Base-by-base conservation (phyloP, 23 tunicate genomes). In the Oikopleura dioica region DNA sequence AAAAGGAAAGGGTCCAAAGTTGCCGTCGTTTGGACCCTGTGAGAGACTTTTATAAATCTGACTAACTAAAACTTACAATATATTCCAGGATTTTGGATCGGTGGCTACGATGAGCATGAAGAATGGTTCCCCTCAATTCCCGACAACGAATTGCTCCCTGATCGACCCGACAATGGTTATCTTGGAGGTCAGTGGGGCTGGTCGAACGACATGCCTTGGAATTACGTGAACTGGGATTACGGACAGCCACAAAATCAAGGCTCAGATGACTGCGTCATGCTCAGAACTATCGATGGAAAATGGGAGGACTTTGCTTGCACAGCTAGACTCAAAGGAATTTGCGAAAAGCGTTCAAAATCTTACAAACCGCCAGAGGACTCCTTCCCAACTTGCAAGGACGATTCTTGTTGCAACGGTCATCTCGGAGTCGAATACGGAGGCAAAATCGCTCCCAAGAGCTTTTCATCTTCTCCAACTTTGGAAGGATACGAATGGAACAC, bases 81-180 rank as follows among this genome's bases (percentile, higher is more conserved):
- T 63, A 63, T 63, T 63, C 26, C 2, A 63, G 72, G 72, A 23
- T 63, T 63, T 63, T 63, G 72, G 72, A 63, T 63, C 26, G 72
- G 72, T 28, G 72, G 72, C 2, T 31, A 63, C 16, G 72, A 63
- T 31, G 33, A 63, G 72, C 72, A 63, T 28, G 30, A 63, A 63
- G 72, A 63, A 63, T 63, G 26, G 16, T 63, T 63, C 26, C 72
- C 72, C 16, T 12, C 16, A 12, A 31, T 63, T 5, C 72, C 72
- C 4, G n/a, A n/a, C n/a, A n/a, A n/a, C n/a, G n/a, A n/a, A n/a
- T n/a, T n/a, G n/a, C n/a, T n/a, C n/a, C 72, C 72, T 2, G 72
- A 23, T 28, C 72, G 72, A 28, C 72, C 72, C 2, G 72, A 63
- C 26, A 63, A 63, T 28, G 72, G 72, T 24, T 63, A 63, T 63